A percentile compares a stretch with the other conserved stretches of the same genome.
Evolutionary conservation across 2,888 invertebrate genomes (phyloP).

Genomic region (Galerucella calmariensis): DNA sequence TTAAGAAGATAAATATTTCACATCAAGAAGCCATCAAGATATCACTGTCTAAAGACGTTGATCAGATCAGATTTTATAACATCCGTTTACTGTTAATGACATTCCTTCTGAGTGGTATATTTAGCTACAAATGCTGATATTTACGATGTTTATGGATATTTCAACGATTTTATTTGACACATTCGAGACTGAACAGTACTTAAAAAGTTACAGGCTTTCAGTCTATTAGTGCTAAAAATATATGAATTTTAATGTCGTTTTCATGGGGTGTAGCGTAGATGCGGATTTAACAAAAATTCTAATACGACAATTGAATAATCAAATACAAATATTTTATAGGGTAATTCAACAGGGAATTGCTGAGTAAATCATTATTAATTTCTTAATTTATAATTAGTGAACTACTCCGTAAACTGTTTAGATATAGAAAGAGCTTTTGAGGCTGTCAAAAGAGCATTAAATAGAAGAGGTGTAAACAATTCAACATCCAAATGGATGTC

Average conservation of each 20-base stretch:
- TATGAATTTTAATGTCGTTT: conserved; percentile 4
- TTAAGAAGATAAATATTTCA: background rate
- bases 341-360: background rate
- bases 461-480: too few species aligned
- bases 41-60: conserved; percentile 32
- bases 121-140: conserved; percentile 52
- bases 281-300: too few species aligned
- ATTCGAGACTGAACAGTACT: conserved; percentile 39
- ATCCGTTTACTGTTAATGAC: conserved; percentile 49
- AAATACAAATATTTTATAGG: background rate
- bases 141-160: conserved; percentile 53
- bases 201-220: conserved; percentile 11
- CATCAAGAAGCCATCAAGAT: conserved; percentile 11
- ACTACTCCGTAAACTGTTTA: too few species aligned
- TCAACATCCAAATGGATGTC: too few species aligned
- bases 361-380: too few species aligned
- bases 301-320: background rate
- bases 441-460: too few species aligned
- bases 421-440: too few species aligned
- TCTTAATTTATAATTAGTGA: too few species aligned
- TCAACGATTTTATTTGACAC: conserved; percentile 46
- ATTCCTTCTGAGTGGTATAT: conserved; percentile 45
- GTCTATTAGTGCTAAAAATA: conserved; percentile 8
- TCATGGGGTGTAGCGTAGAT: background rate
- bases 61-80: conserved; percentile 47